Percentiles rank a stretch among this genome's conserved stretches.
phyloP scores from a whole-genome alignment of 2,797 vertebrate genomes.

The Myotis planiceps region DNA sequence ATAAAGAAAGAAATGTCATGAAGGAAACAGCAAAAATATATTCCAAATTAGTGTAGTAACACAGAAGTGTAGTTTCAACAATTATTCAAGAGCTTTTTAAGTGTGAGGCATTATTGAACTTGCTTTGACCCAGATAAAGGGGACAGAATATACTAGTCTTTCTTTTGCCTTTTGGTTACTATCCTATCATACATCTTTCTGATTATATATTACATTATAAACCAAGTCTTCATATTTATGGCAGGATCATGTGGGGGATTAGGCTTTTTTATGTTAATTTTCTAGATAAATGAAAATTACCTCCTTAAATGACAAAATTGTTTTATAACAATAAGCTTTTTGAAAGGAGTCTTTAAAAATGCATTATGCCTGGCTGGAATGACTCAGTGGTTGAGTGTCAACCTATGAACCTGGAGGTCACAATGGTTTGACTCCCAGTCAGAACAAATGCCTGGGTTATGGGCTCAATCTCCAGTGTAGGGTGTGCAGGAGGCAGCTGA shows the following conservation, averaged over 20 bases:
- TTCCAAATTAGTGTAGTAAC: not conserved
- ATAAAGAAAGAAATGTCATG: not conserved
- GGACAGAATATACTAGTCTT: not conserved
- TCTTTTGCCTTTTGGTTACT: not conserved
- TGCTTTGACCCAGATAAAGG: not conserved
- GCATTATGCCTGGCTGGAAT: not conserved
- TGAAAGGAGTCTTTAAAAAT: constrained; percentile 6
- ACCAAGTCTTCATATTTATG: not conserved
- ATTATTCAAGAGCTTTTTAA: not conserved
- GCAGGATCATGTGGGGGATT: not conserved
- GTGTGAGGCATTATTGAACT: not conserved
- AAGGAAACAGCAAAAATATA: not conserved
- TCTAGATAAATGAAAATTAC: constrained; percentile 1
- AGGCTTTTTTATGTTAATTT: not conserved
- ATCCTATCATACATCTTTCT: not conserved
- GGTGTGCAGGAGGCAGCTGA: too few species aligned
- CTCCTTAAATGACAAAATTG: not conserved
- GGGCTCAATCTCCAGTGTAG: too few species aligned
- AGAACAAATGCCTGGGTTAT: too few species aligned
- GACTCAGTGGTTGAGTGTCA: too few species aligned
- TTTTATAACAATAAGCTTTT: not conserved
- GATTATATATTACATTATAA: not conserved
- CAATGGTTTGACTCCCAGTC: too few species aligned
- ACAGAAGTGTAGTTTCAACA: not conserved
- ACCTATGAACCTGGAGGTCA: too few species aligned